phyloP scores from a whole-genome alignment of 2,113 vertebrate species.

The Typhlomys cinereus region DNA sequence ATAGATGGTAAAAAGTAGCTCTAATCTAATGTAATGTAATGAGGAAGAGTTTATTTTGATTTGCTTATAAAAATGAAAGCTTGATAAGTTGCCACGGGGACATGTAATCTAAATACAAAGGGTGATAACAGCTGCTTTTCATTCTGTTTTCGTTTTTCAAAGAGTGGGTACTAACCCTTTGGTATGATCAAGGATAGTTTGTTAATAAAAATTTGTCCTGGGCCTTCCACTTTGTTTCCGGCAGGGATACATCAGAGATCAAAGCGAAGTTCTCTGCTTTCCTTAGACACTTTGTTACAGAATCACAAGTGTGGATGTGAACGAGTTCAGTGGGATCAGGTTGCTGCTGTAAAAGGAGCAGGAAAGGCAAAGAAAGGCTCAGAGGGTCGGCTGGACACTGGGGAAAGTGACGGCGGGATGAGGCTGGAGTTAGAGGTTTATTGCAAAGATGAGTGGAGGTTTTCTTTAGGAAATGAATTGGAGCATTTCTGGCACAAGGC shows the following conservation, averaged over 20 bases:
- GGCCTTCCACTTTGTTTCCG: background rate
- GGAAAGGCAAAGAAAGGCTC: too few species aligned
- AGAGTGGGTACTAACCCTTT: background rate
- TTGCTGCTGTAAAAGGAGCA: background rate
- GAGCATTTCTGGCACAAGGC: background rate
- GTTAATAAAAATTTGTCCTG: background rate
- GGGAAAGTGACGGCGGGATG: background rate
- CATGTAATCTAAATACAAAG: background rate
- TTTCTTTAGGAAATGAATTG: background rate
- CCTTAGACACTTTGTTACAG: background rate
- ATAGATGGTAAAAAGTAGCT: background rate
- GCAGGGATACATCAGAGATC: background rate
- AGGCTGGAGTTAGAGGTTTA: background rate
- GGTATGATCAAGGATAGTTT: background rate
- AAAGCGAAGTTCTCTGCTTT: background rate
- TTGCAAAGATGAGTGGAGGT: background rate
- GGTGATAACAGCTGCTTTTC: background rate
- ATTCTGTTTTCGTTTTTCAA: background rate
- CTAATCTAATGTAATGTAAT: background rate
- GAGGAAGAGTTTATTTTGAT: background rate
- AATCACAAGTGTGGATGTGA: background rate
- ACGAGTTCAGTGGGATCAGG: background rate
- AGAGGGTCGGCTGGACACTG: background rate
- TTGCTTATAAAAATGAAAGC: constrained; percentile 15
- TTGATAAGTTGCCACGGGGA: background rate